phyloP scores from a whole-genome alignment of 2,797 vertebrate species.

The Eleutherodactylus coqui region DNA sequence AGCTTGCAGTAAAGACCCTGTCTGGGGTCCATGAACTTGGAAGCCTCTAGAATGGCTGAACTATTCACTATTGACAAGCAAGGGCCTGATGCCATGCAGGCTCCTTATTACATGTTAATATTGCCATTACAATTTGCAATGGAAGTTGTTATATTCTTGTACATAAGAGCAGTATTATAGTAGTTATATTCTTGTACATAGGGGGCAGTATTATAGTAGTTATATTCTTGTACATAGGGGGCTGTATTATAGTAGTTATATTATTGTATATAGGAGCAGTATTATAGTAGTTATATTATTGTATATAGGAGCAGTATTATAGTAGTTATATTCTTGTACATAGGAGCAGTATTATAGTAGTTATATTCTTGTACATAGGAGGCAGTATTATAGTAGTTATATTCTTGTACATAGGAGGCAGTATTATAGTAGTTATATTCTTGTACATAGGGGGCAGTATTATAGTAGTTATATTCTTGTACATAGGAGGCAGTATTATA shows the following conservation, averaged over 20 bases:
- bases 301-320: not conserved
- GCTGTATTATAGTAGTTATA: no score
- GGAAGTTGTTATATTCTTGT: not conserved
- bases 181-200: no score
- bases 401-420: not conserved
- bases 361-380: constrained; percentile 14
- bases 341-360: constrained; percentile 9
- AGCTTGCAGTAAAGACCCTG: not conserved
- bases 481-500: constrained; percentile 1
- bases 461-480: not conserved
- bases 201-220: no score
- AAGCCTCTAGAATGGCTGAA: not conserved
- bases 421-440: constrained; percentile 4
- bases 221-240: no score
- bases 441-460: constrained; percentile 15
- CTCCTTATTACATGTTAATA: no score
- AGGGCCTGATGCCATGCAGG: no score
- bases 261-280: no score
- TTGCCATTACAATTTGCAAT: no score
- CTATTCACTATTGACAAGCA: not conserved
- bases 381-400: constrained; percentile 14
- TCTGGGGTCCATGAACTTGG: not conserved
- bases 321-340: not conserved
- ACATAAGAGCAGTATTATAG: no score
- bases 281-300: no score